phyloP scores from a whole-genome alignment of 2,888 invertebrate species.

The Mimas tiliae region DNA sequence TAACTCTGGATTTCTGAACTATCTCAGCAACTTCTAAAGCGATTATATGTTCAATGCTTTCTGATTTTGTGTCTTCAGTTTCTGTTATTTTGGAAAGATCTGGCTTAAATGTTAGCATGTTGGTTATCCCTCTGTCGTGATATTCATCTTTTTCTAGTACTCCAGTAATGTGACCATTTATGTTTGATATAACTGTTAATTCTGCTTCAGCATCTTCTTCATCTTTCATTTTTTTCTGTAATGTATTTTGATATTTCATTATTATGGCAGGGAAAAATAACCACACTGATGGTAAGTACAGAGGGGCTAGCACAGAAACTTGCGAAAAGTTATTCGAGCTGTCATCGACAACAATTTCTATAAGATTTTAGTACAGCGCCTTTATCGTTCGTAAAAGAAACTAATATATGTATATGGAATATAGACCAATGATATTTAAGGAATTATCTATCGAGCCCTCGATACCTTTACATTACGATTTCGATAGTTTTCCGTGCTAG shows the following conservation, averaged over 20 bases:
- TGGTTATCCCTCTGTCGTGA: constrained; percentile 67
- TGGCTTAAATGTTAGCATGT: constrained; percentile 71
- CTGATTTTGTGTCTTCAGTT: constrained; percentile 51
- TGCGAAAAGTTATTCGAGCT: too few species aligned
- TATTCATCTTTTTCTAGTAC: constrained; percentile 52
- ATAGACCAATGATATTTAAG: too few species aligned
- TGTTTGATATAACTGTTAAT: constrained; percentile 53
- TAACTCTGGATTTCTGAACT: constrained; percentile 56
- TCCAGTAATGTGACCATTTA: constrained; percentile 59
- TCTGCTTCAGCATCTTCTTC: constrained; percentile 60
- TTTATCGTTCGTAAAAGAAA: too few species aligned
- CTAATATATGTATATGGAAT: too few species aligned
- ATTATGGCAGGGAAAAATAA: too few species aligned
- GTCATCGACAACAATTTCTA: too few species aligned
- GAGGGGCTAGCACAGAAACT: too few species aligned
- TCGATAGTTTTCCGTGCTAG: too few species aligned
- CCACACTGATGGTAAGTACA: too few species aligned
- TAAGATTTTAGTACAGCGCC: too few species aligned
- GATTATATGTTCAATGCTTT: constrained; percentile 60
- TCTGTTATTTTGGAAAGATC: constrained; percentile 59
- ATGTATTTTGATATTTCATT: constrained; percentile 27
- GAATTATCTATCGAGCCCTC: too few species aligned
- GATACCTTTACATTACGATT: too few species aligned
- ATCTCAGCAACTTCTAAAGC: constrained; percentile 68
- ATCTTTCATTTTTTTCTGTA: constrained; percentile 71